Evolutionary conservation across 35 echinoderm and acorn worm species (phyloP).

Genomic region (Apostichopus californicus): DNA sequence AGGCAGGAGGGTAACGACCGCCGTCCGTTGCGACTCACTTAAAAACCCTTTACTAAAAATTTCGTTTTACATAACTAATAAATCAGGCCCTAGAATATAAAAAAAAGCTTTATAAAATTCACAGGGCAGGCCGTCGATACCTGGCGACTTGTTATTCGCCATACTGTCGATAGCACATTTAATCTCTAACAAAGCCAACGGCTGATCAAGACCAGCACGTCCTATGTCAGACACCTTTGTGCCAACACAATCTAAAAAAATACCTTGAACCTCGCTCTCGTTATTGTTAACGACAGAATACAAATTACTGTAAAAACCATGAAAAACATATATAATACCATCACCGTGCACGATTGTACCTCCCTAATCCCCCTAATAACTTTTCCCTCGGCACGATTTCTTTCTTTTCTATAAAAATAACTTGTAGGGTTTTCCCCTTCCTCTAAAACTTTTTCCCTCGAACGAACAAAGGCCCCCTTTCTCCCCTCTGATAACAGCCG

Average conservation of each 20-base stretch:
- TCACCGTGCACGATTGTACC: neutral
- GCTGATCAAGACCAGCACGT: neutral
- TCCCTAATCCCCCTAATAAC: neutral
- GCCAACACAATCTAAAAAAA: neutral
- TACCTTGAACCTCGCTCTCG: neutral
- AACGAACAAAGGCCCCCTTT: neutral
- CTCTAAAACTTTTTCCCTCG: conserved; percentile 17
- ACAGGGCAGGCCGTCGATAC: neutral
- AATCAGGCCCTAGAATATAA: conserved; percentile 4
- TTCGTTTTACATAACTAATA: neutral
- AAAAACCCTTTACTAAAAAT: neutral
- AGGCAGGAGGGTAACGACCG: neutral
- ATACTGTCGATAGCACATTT: neutral
- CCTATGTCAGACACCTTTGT: neutral
- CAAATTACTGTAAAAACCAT: conserved; percentile 15
- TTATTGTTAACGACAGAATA: neutral
- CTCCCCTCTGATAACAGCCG: neutral
- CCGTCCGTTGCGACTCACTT: neutral
- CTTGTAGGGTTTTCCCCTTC: conserved; percentile 2
- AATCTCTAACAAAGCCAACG: neutral
- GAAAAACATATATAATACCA: conserved; percentile 4
- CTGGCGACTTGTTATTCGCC: conserved; percentile 8
- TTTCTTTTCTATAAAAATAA: neutral
- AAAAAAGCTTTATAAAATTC: neutral
- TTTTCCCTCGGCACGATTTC: neutral